Evolutionary conservation across 2,888 invertebrate genomes (phyloP), one percentile per base, ranked within the genome.

Genomic region (Pedicia rivosa): DNA sequence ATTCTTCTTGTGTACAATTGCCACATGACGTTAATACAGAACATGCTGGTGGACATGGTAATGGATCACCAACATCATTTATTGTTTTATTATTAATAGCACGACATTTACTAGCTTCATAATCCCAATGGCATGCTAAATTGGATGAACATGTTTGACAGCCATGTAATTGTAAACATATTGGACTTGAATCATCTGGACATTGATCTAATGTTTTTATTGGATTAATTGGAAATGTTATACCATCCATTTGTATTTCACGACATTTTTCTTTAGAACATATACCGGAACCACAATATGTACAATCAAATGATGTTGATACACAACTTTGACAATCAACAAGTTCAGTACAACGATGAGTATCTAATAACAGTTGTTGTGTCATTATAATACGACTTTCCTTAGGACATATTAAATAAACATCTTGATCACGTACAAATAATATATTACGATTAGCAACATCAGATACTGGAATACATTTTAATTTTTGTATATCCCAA

Each of bases 1-100:
- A 97, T 54, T 81, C 84, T 47, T 84, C 82, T 34, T 80, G 75
- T 0, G 94, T 94, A 54, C 95, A 95, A 59, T 92, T 92, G 42
- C 76, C 70, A 55, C 95, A 95, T 3, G 80, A 78, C 5, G 70
- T 75, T 45, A 79, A 73, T 27, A 81, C 75, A 2, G 82, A 72
- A 55, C 94, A 94, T 0, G 86, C 76, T 26, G 74, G 73, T 19
- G 78, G 74, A 54, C 90, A 90, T 8, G 65, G 57, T n/a, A 57
- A 53, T n/a, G n/a, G n/a, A 38, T 66, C 67, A 17, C 51, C 46
- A 2, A 54, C 50, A 40, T 65, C 65, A 3, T 52, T 48, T 3
- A 52, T 48, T 2, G 63, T 51, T 35, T 50, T 52, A 46, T 62
- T 56, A 1, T 40, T 54, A 28, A 36, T 39, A 4, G 42, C 12